Percentiles rank a stretch among this genome's conserved stretches.
Evolutionary conservation across 2,888 invertebrate species (phyloP).

Genomic region (Prosopocoilus inquinatus): DNA sequence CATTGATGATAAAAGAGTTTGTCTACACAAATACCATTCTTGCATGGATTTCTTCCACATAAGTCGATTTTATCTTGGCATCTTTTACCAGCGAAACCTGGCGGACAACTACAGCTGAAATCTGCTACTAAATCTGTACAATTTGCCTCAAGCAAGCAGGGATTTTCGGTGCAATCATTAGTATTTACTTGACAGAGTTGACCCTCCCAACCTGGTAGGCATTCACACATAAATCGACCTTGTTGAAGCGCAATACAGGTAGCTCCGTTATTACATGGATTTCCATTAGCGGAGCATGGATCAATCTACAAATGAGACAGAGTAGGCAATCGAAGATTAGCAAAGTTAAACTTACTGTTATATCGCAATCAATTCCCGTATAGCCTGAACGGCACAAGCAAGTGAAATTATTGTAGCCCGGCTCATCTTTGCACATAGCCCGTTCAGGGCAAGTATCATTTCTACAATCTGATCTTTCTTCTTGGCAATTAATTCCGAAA

Average conservation of each 20-base stretch:
- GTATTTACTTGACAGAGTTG: conserved; percentile 90
- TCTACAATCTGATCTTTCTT: conserved; percentile 84
- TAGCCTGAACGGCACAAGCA: conserved; percentile 94
- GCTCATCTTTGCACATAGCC: conserved; percentile 96
- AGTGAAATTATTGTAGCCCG: conserved; percentile 82
- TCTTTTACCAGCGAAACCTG: conserved; percentile 93
- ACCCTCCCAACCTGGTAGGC: conserved; percentile 96
- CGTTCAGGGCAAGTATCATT: conserved; percentile 91
- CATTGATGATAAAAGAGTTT: conserved; percentile 83
- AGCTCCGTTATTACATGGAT: conserved; percentile 89
- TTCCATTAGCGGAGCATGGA: conserved; percentile 85
- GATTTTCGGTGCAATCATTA: conserved; percentile 90
- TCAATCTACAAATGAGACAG: conserved; percentile 64
- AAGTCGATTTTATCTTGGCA: conserved; percentile 95
- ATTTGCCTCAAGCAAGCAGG: conserved; percentile 84
- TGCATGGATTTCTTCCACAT: conserved; percentile 86
- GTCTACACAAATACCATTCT: conserved; percentile 91
- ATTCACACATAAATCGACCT: conserved; percentile 92
- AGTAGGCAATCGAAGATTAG: background rate
- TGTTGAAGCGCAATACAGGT: conserved; percentile 86
- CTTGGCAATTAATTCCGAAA: conserved; percentile 92
- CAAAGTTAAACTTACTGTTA: conserved; percentile 62
- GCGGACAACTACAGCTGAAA: conserved; percentile 89
- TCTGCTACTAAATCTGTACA: conserved; percentile 94
- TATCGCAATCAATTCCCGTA: conserved; percentile 87